phyloP scores from a whole-genome alignment of 2,888 invertebrate species.

The Campoplex capitator region DNA sequence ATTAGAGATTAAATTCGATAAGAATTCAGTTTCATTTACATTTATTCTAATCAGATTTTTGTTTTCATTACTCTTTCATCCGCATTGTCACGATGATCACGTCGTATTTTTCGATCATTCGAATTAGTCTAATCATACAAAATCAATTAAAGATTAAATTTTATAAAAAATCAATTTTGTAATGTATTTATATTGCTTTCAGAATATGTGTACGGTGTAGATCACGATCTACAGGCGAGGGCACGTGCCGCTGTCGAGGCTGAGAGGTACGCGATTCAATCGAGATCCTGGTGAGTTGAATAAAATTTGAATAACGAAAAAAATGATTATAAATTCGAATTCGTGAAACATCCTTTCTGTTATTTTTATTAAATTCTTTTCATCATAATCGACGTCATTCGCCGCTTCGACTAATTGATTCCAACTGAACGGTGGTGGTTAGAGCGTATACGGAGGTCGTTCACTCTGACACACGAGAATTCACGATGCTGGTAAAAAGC shows the following conservation, averaged over 20 bases:
- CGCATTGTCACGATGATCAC: neutral
- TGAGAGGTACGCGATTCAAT: conserved; percentile 80
- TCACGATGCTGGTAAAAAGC: neutral
- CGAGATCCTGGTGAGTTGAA: conserved; percentile 76
- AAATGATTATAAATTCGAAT: conserved; percentile 9
- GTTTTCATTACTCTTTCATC: neutral
- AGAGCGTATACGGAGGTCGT: conserved; percentile 22
- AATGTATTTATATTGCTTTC: conserved; percentile 60
- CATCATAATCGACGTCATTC: neutral
- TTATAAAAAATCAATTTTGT: neutral
- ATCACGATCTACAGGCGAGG: conserved; percentile 82
- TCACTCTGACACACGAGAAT: neutral
- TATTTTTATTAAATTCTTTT: neutral
- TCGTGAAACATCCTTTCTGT: neutral
- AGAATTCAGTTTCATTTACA: neutral
- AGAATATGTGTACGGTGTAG: conserved; percentile 83
- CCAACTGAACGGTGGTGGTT: neutral
- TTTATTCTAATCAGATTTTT: neutral
- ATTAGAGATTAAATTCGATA: neutral
- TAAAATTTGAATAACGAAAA: conserved; percentile 10
- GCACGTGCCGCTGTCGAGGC: conserved; percentile 83
- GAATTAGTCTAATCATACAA: neutral
- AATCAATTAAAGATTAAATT: neutral
- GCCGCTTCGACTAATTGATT: neutral
- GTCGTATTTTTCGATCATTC: neutral